Base-by-base conservation (phyloP, 2,888 invertebrate species). In the Lasioglossum leucozonium region DNA sequence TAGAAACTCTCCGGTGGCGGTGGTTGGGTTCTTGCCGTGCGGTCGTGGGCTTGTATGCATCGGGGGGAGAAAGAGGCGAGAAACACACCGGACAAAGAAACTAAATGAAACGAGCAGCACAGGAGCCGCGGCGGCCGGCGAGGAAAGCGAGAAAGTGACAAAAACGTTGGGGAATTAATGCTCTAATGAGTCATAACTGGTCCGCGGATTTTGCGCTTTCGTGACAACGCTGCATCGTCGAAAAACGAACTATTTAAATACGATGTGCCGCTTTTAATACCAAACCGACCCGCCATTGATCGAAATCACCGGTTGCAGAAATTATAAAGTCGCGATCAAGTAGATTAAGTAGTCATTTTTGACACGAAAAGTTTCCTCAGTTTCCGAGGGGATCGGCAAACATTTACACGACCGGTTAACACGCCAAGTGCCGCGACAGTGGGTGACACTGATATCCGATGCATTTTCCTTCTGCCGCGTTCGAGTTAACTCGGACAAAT, bases 1-100 rank as follows among this genome's bases (percentile, higher is more conserved):
- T 79, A 79, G 77, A 77, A 73, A 77, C 83, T 79, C 79, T 76
- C n/a, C n/a, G n/a, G 72, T 58, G 67, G 55, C 55, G 22, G 44
- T 37, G 22, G 44, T 37, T 78, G 55, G 44, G 69, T 34, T 67
- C 65, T 67, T 67, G 65, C 37, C 65, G 65, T 10, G 16, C 62
- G 65, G 18, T 34, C 65, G n/a, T n/a, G 18, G 16, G 30, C 62
- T 62, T 2, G 69, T 69, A 69, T 40, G 40, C n/a, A n/a, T n/a
- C n/a, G 10, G 26, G 26, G 58, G 26, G 58, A 62, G 62, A 22
- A 67, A 34, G 65, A 67, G 65, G 65, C 65, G 65, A 37, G 83
- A 55, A 65, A 44, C 26, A 72, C 26, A 18, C 5, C 37, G 8
- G 5, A 47, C 13, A 34, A 42, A 58, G 30, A n/a, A 34, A 26